Percentiles rank a stretch among this genome's conserved stretches.
Evolutionary conservation across 2,113 vertebrate genomes (phyloP).

Genomic region (Nycticebus coucang): DNA sequence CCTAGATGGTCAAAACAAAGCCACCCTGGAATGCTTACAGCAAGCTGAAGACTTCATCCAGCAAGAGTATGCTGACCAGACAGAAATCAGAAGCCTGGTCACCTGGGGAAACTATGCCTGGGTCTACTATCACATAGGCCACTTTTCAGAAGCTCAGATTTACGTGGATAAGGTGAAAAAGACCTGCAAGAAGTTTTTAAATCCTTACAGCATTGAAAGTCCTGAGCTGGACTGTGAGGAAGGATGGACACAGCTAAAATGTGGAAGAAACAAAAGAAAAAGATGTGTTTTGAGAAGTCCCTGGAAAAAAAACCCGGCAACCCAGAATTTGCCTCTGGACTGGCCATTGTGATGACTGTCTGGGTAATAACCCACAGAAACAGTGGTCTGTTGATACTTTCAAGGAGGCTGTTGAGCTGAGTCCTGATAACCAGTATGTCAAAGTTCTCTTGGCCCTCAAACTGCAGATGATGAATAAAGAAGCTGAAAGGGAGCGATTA

Average conservation of each 20-base stretch:
- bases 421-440: conserved; percentile 78
- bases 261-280: conserved; percentile 81
- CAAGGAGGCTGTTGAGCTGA: conserved; percentile 80
- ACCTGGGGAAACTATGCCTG: conserved; percentile 90
- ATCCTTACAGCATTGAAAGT: conserved; percentile 69
- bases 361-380: neutral
- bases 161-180: conserved; percentile 83
- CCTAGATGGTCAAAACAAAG: conserved; percentile 77
- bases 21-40: conserved; percentile 81
- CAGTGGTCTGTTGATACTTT: conserved; percentile 46
- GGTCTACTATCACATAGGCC: conserved; percentile 85
- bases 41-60: conserved; percentile 81
- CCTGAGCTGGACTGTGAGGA: conserved; percentile 85
- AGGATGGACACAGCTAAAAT: conserved; percentile 87
- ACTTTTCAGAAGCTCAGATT: conserved; percentile 72
- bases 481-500: conserved; percentile 73
- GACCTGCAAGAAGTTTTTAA: conserved; percentile 69
- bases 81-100: conserved; percentile 80
- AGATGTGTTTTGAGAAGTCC: conserved; percentile 84
- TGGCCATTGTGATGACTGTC: conserved; percentile 80
- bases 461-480: conserved; percentile 67
- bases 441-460: conserved; percentile 84
- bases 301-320: conserved; percentile 82
- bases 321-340: conserved; percentile 85
- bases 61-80: conserved; percentile 41